Evolutionary conservation across 2,797 vertebrate species (phyloP).

Genomic region (Aldrovandia affinis): DNA sequence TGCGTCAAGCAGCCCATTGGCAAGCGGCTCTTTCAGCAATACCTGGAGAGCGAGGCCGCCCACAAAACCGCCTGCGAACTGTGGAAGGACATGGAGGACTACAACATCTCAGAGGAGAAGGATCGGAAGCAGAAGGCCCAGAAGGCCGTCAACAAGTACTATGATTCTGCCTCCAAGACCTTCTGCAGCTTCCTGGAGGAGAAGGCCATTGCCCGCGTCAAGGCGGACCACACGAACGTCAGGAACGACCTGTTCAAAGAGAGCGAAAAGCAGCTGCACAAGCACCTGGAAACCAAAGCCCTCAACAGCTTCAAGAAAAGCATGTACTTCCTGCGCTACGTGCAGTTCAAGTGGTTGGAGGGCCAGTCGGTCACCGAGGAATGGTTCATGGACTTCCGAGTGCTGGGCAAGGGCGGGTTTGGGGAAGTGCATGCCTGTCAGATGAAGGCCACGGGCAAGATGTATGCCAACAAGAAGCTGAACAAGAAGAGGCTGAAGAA

Average conservation of each 20-base stretch:
- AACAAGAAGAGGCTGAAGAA: constrained; percentile 80
- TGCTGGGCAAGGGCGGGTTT: constrained; percentile 63
- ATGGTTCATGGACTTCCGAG: constrained; percentile 80
- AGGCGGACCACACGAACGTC: constrained; percentile 71
- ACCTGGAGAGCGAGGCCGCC: constrained; percentile 55
- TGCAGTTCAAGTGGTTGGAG: constrained; percentile 79
- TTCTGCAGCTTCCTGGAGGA: constrained; percentile 75
- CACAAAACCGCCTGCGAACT: constrained; percentile 64
- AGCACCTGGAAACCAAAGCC: constrained; percentile 66
- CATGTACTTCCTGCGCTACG: constrained; percentile 74
- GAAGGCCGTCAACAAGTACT: constrained; percentile 72
- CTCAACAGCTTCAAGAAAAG: constrained; percentile 65
- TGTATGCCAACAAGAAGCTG: constrained; percentile 82
- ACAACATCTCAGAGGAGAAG: constrained; percentile 62
- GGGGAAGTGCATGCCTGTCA: constrained; percentile 51
- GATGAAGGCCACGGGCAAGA: constrained; percentile 77
- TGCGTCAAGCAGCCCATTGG: constrained; percentile 74
- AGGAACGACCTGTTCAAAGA: constrained; percentile 73
- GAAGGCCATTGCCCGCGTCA: constrained; percentile 70
- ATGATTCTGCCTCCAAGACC: constrained; percentile 67
- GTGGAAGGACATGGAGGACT: constrained; percentile 77
- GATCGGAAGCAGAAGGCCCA: constrained; percentile 72
- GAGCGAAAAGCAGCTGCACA: constrained; percentile 69
- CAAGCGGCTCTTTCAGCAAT: constrained; percentile 74
- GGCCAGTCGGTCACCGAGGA: constrained; percentile 71